Conservation (phyloP, 2,113 vertebrate genomes). For the Cygnus atratus region DNA sequence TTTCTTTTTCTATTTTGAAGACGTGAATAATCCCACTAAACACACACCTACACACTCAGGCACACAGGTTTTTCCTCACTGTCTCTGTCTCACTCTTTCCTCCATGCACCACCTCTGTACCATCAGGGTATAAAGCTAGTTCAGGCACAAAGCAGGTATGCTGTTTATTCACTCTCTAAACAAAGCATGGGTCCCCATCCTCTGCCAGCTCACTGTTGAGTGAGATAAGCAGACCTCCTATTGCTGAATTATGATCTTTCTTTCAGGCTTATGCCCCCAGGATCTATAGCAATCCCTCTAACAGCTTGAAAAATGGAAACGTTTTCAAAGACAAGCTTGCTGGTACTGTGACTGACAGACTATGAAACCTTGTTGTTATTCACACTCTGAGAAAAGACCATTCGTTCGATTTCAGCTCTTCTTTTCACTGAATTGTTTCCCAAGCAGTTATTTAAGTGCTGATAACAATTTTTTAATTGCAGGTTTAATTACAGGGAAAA, state of each 20-base stretch:
- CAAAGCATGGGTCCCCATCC: constrained; percentile 48
- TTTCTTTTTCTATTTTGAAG: constrained; percentile 5
- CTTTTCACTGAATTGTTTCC: constrained; percentile 62
- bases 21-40: constrained; percentile 53
- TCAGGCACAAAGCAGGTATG: constrained; percentile 40
- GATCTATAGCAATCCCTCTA: constrained; percentile 73
- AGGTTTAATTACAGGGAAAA: constrained; percentile 52
- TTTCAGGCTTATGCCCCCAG: constrained; percentile 70
- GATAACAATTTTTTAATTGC: constrained; percentile 48
- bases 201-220: constrained; percentile 62
- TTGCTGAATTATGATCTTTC: constrained; percentile 77
- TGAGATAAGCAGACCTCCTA: constrained; percentile 76
- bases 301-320: constrained; percentile 74
- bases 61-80: neutral
- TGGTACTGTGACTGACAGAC: constrained; percentile 61
- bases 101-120: constrained; percentile 8
- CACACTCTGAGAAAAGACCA: constrained; percentile 55
- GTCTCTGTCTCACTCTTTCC: neutral
- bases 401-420: constrained; percentile 34
- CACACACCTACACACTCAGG: neutral
- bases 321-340: constrained; percentile 70
- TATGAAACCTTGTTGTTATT: constrained; percentile 66
- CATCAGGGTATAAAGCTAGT: constrained; percentile 2
- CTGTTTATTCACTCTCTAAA: constrained; percentile 52
- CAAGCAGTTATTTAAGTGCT: constrained; percentile 25